Evolutionary conservation across 2,797 vertebrate genomes (phyloP).

Genomic region (Cirrhinus molitorella): DNA sequence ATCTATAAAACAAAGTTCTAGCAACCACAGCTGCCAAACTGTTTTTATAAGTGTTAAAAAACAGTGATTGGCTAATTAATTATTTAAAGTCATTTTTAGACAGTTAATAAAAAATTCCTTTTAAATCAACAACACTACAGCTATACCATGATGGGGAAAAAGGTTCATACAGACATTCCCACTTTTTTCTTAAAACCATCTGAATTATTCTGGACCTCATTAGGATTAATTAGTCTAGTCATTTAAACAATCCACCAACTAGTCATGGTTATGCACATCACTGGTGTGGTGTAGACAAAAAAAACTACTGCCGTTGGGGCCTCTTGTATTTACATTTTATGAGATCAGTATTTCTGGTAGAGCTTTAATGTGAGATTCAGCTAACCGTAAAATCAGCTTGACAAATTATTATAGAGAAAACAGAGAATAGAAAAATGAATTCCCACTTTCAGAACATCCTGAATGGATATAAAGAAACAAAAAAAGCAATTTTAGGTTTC

Average conservation of each 20-base stretch:
- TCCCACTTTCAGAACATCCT: conserved; percentile 13
- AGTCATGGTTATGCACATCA: background rate
- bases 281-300: conserved; percentile 19
- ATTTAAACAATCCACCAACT: background rate
- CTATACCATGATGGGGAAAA: too few species aligned
- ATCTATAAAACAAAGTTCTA: background rate
- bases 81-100: too few species aligned
- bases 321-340: conserved; percentile 38
- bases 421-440: background rate
- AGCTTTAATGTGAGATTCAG: conserved; percentile 1
- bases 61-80: too few species aligned
- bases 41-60: background rate
- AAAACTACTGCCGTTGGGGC: conserved; percentile 3
- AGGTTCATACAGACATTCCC: too few species aligned
- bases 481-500: conserved; percentile 43
- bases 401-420: conserved; percentile 20
- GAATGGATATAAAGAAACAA: conserved; percentile 24
- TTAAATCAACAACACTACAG: too few species aligned
- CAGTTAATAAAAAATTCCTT: too few species aligned
- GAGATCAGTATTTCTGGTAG: conserved; percentile 8
- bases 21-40: background rate
- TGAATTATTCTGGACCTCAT: background rate
- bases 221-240: background rate
- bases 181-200: too few species aligned
- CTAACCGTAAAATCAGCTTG: conserved; percentile 5